phyloP scores from a whole-genome alignment of 2,888 invertebrate genomes.

The Allacma fusca region DNA sequence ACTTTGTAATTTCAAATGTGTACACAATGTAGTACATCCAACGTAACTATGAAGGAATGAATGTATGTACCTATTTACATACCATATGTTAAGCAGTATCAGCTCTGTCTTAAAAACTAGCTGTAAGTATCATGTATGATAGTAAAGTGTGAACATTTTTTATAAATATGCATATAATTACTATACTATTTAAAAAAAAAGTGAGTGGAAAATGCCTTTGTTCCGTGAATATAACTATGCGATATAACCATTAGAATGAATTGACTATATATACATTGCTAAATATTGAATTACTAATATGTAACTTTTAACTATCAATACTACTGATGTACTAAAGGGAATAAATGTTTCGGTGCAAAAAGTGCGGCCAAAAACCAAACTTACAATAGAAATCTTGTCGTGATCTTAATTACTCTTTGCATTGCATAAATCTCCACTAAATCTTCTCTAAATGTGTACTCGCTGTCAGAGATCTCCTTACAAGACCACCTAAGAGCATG shows the following conservation, averaged over 20 bases:
- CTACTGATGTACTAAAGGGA: constrained; percentile 18
- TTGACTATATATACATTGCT: constrained; percentile 17
- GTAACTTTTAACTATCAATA: constrained; percentile 21
- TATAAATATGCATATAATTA: constrained; percentile 6
- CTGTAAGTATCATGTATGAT: background rate
- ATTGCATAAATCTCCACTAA: background rate
- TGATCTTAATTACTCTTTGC: background rate
- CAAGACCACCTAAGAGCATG: no score
- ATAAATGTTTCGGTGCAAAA: constrained; percentile 40
- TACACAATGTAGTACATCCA: background rate
- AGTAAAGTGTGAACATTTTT: constrained; percentile 12
- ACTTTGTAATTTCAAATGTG: background rate
- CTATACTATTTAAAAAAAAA: background rate
- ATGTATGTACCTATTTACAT: constrained; percentile 8
- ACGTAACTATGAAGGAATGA: background rate
- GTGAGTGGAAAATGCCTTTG: constrained; percentile 41
- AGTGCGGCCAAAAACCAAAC: constrained; percentile 32
- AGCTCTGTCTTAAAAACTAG: background rate
- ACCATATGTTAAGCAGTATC: background rate
- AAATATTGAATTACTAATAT: constrained; percentile 22
- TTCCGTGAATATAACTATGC: constrained; percentile 32
- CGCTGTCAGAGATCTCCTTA: no score
- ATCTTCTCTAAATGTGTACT: no score
- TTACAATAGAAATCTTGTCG: background rate
- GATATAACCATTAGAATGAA: constrained; percentile 32